Conservation (phyloP, 2,888 invertebrate genomes). For the Agrotis exclamationis region DNA sequence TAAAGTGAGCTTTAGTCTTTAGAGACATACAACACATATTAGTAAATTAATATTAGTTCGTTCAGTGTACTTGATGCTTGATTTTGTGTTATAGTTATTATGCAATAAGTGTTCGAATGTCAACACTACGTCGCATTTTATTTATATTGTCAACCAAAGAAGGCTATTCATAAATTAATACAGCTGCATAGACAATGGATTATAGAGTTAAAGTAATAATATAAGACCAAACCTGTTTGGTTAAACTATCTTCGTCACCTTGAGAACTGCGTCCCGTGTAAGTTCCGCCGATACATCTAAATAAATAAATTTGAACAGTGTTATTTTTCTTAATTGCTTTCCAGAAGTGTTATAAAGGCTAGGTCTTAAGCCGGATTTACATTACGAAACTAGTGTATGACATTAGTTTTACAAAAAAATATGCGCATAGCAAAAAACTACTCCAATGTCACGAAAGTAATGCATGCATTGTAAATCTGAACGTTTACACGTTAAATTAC, state of each 20-base stretch:
- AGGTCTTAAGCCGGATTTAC: too few species aligned
- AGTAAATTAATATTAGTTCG: constrained; percentile 37
- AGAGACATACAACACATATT: constrained; percentile 45
- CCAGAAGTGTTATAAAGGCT: too few species aligned
- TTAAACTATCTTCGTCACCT: constrained; percentile 92
- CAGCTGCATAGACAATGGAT: background rate
- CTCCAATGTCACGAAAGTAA: too few species aligned
- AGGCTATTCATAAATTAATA: background rate
- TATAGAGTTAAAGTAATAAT: background rate
- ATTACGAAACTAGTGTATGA: too few species aligned
- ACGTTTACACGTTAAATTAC: too few species aligned
- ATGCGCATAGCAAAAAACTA: too few species aligned
- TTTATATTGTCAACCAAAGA: background rate
- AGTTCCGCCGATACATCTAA: constrained; percentile 92
- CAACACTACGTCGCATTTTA: background rate
- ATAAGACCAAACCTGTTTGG: constrained; percentile 84
- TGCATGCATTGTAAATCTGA: too few species aligned
- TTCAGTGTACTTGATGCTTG: constrained; percentile 36
- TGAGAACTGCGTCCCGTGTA: constrained; percentile 89
- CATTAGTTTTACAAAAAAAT: too few species aligned
- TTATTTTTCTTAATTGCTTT: background rate
- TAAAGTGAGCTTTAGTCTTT: constrained; percentile 41
- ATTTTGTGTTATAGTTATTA: constrained; percentile 7
- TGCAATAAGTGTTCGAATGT: constrained; percentile 1
- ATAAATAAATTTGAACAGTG: too few species aligned